phyloP scores from a whole-genome alignment of 2,888 invertebrate genomes.

The Omphaloscelis lunosa region DNA sequence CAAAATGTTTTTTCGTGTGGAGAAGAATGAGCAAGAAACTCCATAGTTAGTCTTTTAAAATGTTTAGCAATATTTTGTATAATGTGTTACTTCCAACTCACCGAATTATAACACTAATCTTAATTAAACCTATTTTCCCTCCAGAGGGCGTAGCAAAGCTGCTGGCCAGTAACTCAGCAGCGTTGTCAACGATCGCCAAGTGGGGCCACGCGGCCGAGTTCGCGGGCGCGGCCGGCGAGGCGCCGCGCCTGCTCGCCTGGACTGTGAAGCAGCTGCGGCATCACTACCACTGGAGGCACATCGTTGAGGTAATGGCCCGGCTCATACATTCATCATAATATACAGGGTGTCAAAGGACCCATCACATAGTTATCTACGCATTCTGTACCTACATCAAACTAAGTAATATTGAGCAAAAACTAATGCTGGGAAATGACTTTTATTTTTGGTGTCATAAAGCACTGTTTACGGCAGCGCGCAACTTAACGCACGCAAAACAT shows the following conservation, averaged over 20 bases:
- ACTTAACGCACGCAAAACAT: neutral
- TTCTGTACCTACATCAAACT: neutral
- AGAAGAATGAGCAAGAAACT: neutral
- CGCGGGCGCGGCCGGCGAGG: constrained; percentile 96
- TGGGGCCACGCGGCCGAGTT: constrained; percentile 95
- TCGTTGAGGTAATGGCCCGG: constrained; percentile 57
- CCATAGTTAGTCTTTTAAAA: neutral
- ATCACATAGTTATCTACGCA: neutral
- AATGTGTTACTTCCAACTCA: neutral
- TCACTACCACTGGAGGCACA: constrained; percentile 53
- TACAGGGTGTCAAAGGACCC: neutral
- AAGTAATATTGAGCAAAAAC: neutral
- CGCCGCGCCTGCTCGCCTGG: constrained; percentile 95
- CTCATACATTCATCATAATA: neutral
- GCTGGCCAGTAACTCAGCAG: constrained; percentile 89
- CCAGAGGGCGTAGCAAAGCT: constrained; percentile 93
- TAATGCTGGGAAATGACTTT: neutral
- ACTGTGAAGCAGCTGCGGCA: constrained; percentile 63
- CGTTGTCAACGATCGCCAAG: constrained; percentile 92
- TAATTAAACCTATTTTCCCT: constrained; percentile 44
- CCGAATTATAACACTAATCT: neutral
- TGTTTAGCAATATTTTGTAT: neutral
- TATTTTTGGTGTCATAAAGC: neutral
- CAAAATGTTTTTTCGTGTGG: neutral
- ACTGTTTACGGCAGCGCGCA: neutral